A percentile compares a stretch with the other conserved stretches of the same genome.
Conservation (phyloP, 2,113 vertebrate species). For the Chitala chitala region DNA sequence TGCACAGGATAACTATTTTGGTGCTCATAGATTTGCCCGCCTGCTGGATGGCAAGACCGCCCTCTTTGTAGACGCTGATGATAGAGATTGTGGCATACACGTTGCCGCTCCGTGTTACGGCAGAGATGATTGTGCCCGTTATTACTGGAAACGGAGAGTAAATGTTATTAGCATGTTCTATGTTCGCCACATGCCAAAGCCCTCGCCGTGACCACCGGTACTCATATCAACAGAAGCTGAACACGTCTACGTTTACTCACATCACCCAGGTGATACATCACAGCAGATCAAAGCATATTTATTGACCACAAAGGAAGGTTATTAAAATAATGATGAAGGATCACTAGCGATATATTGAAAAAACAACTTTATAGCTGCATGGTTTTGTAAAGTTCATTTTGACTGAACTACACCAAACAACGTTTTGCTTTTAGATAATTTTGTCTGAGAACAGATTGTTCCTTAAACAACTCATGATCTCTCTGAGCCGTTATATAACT, state of each 20-base stretch:
- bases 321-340: background rate
- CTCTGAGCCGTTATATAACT: background rate
- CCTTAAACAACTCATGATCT: no score
- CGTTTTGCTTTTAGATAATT: no score
- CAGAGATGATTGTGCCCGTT: constrained; percentile 83
- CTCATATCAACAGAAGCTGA: no score
- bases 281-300: no score
- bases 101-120: constrained; percentile 68
- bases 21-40: constrained; percentile 94
- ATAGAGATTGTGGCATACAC: constrained; percentile 83
- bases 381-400: no score
- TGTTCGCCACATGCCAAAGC: background rate
- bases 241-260: no score
- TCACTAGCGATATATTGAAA: background rate
- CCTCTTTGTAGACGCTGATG: constrained; percentile 92
- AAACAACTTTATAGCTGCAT: background rate
- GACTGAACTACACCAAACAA: no score
- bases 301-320: no score
- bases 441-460: no score
- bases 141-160: constrained; percentile 65
- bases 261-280: no score
- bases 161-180: background rate
- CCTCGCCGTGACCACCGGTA: no score
- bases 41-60: constrained; percentile 86
- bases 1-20: constrained; percentile 83